Evolutionary conservation across 2,113 vertebrate genomes (phyloP).

Genomic region (Genyomyrus donnyi): DNA sequence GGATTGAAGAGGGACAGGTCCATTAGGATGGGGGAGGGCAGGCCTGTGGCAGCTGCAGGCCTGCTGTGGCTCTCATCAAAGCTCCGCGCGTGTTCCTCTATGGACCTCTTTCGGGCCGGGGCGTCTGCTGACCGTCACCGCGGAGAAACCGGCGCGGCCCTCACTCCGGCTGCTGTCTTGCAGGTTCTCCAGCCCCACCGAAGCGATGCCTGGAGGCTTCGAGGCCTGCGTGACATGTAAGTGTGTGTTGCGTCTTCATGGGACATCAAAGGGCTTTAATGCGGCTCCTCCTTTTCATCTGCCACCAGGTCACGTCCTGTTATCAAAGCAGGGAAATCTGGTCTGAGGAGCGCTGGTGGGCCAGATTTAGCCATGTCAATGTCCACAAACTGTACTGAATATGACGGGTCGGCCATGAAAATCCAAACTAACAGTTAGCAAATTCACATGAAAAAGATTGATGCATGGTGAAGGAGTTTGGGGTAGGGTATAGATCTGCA

Average conservation of each 20-base stretch:
- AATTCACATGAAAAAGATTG: neutral
- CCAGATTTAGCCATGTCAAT: neutral
- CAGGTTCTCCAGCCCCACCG: slow-evolving; percentile 52
- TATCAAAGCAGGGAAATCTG: neutral
- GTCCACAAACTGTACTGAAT: neutral
- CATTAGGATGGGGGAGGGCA: neutral
- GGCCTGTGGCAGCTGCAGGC: neutral
- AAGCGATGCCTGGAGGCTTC: neutral
- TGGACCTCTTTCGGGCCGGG: neutral
- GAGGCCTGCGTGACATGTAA: slow-evolving; percentile 29
- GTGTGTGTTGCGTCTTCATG: slow-evolving; percentile 49
- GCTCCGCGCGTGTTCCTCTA: neutral
- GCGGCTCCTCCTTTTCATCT: neutral
- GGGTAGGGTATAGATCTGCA: neutral
- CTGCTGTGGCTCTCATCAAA: neutral
- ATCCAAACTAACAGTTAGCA: neutral
- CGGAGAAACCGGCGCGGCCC: neutral
- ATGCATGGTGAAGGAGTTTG: neutral
- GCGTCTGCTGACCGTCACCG: neutral
- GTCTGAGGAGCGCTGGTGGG: neutral
- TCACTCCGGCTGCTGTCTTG: neutral
- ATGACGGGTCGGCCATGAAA: neutral
- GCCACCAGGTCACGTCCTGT: neutral
- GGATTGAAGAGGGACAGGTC: neutral
- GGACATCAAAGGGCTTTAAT: neutral